A percentile compares a stretch with the other conserved stretches of the same genome.
phyloP scores from a whole-genome alignment of 2,113 vertebrate genomes.

The Uria lomvia region DNA sequence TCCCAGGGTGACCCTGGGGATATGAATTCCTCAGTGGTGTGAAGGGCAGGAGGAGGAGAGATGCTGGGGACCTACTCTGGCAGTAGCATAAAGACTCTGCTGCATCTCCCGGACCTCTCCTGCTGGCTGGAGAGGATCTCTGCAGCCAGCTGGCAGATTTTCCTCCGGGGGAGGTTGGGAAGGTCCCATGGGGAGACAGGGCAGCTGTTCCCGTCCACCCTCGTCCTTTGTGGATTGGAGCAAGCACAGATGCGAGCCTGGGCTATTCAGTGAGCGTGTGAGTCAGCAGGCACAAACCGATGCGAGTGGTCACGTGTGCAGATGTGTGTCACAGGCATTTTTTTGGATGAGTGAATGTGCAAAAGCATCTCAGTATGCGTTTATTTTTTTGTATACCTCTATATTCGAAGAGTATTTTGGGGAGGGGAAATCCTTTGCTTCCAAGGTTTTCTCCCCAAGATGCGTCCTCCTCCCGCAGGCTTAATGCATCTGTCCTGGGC shows the following conservation, averaged over 20 bases:
- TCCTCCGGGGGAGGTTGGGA: neutral
- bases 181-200: neutral
- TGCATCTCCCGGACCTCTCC: neutral
- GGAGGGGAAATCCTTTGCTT: slow-evolving; percentile 11
- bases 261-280: neutral
- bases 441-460: neutral
- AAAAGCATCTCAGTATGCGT: neutral
- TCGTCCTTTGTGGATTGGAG: neutral
- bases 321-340: slow-evolving; percentile 31
- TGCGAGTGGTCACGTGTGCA: neutral
- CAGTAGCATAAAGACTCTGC: neutral
- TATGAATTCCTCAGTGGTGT: neutral
- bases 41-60: neutral
- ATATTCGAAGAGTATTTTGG: neutral
- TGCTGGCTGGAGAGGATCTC: neutral
- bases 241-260: slow-evolving; percentile 4
- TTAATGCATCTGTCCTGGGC: neutral
- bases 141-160: slow-evolving; percentile 1
- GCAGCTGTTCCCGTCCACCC: slow-evolving; percentile 27
- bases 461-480: neutral
- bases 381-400: slow-evolving; percentile 20
- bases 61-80: neutral
- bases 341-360: slow-evolving; percentile 47
- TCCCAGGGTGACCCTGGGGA: neutral
- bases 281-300: slow-evolving; percentile 19